Evolutionary conservation across 2,888 invertebrate genomes (phyloP).

Genomic region (Aporophyla lueneburgensis): DNA sequence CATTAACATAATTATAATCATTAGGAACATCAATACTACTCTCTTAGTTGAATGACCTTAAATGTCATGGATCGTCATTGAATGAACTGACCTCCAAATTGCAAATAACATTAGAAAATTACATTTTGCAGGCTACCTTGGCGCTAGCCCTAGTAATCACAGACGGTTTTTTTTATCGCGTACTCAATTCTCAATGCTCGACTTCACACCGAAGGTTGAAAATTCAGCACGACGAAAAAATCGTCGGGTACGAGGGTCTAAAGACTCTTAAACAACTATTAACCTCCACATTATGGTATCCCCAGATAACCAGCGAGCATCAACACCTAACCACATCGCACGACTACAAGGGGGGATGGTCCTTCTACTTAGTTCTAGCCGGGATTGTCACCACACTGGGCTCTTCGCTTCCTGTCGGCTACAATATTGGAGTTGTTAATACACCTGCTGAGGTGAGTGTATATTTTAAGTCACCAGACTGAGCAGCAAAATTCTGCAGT

Average conservation of each 20-base stretch:
- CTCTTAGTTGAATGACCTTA: background rate
- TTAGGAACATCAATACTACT: background rate
- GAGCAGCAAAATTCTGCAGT: too few species aligned
- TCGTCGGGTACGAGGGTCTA: too few species aligned
- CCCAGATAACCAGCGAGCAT: conserved; percentile 84
- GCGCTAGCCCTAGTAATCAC: too few species aligned
- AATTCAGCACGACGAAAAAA: too few species aligned
- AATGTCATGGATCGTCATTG: background rate
- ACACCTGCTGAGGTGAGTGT: conserved; percentile 93
- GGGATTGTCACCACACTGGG: conserved; percentile 94
- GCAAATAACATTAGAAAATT: background rate
- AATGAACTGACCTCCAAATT: too few species aligned
- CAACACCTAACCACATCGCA: conserved; percentile 82
- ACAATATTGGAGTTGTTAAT: conserved; percentile 96
- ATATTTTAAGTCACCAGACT: background rate
- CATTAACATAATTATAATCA: background rate
- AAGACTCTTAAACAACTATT: background rate
- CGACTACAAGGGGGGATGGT: conserved; percentile 91
- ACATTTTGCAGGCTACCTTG: background rate
- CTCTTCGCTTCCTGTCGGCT: conserved; percentile 95
- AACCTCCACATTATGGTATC: conserved; percentile 24
- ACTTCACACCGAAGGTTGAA: too few species aligned
- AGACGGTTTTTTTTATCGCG: too few species aligned
- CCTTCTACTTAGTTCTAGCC: conserved; percentile 92
- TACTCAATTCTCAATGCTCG: too few species aligned